phyloP scores from a whole-genome alignment of 2,797 vertebrate genomes.

The Acipenser transmontanus region DNA sequence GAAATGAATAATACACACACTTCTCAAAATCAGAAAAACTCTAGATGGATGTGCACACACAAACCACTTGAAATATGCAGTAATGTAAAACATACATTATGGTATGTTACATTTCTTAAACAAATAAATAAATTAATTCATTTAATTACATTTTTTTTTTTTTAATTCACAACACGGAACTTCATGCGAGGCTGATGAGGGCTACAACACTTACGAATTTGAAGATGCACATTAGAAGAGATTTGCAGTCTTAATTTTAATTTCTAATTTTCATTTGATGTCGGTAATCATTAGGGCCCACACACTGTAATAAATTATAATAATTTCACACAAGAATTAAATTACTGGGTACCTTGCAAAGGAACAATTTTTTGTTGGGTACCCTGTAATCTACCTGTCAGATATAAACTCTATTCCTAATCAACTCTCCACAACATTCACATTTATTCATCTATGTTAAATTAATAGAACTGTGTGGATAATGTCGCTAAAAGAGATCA shows the following conservation, averaged over 20 bases:
- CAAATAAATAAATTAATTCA: no score
- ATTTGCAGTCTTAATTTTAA: conserved; percentile 82
- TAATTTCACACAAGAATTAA: conserved; percentile 96
- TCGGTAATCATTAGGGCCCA: conserved; percentile 93
- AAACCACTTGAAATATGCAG: conserved; percentile 2
- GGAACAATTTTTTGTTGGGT: conserved; percentile 77
- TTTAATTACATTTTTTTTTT: no score
- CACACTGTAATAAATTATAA: conserved; percentile 98
- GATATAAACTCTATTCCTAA: conserved; percentile 88
- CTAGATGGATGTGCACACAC: not conserved
- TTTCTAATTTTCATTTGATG: conserved; percentile 95
- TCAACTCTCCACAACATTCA: conserved; percentile 94
- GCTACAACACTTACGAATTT: conserved; percentile 45
- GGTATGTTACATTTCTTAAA: no score
- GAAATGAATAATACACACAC: not conserved
- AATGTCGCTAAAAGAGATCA: conserved; percentile 86
- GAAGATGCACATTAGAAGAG: conserved; percentile 70
- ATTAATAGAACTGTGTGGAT: conserved; percentile 94
- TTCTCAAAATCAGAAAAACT: not conserved
- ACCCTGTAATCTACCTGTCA: conserved; percentile 99
- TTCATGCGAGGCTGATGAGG: conserved; percentile 38
- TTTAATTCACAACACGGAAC: conserved; percentile 21
- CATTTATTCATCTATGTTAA: conserved; percentile 98
- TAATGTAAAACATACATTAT: conserved; percentile 6
- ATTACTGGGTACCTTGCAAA: conserved; percentile 92